Base-by-base conservation (phyloP, 2,888 invertebrate species). In the Cremastinae sp. region DNA sequence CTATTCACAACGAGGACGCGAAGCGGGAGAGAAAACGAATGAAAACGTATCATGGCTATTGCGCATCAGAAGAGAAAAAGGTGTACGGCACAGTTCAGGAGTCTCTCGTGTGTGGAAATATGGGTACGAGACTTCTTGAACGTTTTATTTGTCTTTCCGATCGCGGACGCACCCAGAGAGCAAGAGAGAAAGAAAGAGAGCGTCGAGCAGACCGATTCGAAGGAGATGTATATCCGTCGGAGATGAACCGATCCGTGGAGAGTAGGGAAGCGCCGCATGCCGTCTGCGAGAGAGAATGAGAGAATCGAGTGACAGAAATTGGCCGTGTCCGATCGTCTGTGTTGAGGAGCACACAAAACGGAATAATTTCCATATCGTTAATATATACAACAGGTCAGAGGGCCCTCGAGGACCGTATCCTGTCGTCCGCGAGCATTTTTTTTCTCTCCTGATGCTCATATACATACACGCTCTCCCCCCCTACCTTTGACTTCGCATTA, bases 331-430 rank as follows among this genome's bases (percentile, higher is more conserved):
- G 84, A 85, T 85, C 14, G 84, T 79, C 78, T 80, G 75, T 78
- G 41, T 58, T 69, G 43, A 47, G 64, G 72, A 12, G 66, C 75
- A 68, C 51, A 72, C 68, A 72, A 72, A 73, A 72, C 62, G 62
- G 75, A 72, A 76, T 69, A 35, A 76, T 89, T 89, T 88, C 88
- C 88, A 89, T 89, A 89, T 86, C 86, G 87, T 88, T 75, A 69
- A 76, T 76, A 58, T 74, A 75, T 72, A 68, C 68, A 87, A 86
- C 69, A 72, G 75, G 72, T 76, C 72, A 69, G 65, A 69, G 66
- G n/a, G 53, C 53, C 65, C 37, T 53, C 35, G 58, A 59, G 65
- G 61, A 20, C 53, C 82, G 87, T 88, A 88, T 88, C 89, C 89
- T 88, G 86, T 84, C 69, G 70, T 55, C 51, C 53, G n/a, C 59